Evolutionary conservation across 1,140 invertebrate species (phyloP), one percentile per base, ranked within the genome.

Genomic region (Lysiphlebus fabarum): DNA sequence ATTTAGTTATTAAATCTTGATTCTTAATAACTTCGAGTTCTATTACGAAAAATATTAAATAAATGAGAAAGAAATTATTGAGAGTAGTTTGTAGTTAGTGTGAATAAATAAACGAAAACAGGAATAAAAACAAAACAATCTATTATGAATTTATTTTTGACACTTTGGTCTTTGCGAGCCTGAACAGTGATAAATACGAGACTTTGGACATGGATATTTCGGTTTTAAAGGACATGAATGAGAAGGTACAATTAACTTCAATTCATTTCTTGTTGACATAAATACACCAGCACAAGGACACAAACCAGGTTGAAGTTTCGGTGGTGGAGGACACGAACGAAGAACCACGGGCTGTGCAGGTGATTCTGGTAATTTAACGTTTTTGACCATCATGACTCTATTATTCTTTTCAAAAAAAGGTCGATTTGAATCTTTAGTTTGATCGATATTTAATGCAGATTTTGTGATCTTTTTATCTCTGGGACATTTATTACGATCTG

Each of bases 241-340:
- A 55, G 17, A 34, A 26, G 41, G 14, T 36, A 40, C 6, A 1
- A 14, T 44, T 12, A 12, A 11, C 34, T 36, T 55, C 12, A 7
- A 37, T 40, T n/a, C 34, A 55, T 37, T 11, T 37, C 5, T 51
- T 10, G 37, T 36, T 37, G 49, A 12, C 6, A 26, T 26, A 4
- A 26, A 26, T 26, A 26, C 17, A 26, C 4, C 17, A 26, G 49
- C 49, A 38, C 49, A 51, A n/a, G 49, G 49, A 51, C 49, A 51
- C 6, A n/a, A 33, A 51, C 49, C 49, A 37, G 49, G 49, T 37
- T 51, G 49, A 7, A 51, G 36, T 14, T 51, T 51, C 5, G 49
- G 33, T 11, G 49, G 49, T 51, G 49, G 49, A n/a, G 49, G 49
- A 12, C 49, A 51, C 1, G 49, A 36, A 51, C 34, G 38, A 36